Evolutionary conservation across 1,140 invertebrate species (phyloP).

Genomic region (Leptopilina boulardi): DNA sequence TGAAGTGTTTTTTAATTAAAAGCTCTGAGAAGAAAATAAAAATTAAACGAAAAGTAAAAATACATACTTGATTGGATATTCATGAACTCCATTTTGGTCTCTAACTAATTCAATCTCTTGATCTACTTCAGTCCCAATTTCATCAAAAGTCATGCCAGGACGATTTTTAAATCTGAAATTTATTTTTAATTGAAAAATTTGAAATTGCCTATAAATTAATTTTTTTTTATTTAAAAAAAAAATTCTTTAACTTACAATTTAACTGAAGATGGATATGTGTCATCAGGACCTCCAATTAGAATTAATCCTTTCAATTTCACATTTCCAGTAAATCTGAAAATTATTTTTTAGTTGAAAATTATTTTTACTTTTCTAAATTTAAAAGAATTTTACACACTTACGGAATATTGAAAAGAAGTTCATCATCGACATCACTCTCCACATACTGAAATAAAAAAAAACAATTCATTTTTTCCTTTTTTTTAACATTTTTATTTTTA

Average conservation of each 20-base stretch:
- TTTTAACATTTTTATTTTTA: conserved; percentile 5
- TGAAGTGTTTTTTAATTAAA: too few relatives aligned
- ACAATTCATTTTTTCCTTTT: conserved; percentile 28
- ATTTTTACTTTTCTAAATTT: too few relatives aligned
- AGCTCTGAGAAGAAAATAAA: too few relatives aligned
- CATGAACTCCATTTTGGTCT: conserved; percentile 87
- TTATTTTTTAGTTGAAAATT: too few relatives aligned
- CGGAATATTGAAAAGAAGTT: conserved; percentile 96
- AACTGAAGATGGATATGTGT: conserved; percentile 88
- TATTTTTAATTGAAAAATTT: conserved; percentile 27
- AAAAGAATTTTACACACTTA: conserved; percentile 75
- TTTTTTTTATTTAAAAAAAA: not conserved
- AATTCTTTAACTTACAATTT: conserved; percentile 85
- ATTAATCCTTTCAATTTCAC: conserved; percentile 96
- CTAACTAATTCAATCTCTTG: conserved; percentile 93
- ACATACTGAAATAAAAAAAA: conserved; percentile 83
- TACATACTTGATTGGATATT: conserved; percentile 92
- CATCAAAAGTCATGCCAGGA: conserved; percentile 96
- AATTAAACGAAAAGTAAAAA: not conserved
- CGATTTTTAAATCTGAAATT: conserved; percentile 90
- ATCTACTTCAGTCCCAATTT: conserved; percentile 83
- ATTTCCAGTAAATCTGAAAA: conserved; percentile 91
- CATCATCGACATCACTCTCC: conserved; percentile 95
- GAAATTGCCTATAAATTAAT: not conserved
- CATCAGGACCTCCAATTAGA: conserved; percentile 90